phyloP scores from a whole-genome alignment of 2,888 invertebrate genomes.

The Prionchulus punctatus region DNA sequence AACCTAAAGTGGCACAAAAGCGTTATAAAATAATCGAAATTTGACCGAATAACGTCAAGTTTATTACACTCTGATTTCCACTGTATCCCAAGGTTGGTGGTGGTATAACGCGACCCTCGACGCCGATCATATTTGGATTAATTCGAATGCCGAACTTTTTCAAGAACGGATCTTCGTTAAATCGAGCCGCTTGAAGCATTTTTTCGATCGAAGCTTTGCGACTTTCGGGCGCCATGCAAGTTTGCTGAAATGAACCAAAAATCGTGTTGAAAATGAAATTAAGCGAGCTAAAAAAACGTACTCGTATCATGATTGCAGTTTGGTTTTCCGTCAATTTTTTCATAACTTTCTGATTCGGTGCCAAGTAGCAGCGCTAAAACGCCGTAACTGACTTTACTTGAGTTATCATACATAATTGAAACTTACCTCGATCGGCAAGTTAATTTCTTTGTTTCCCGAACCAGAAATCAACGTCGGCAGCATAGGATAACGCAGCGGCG shows the following conservation, averaged over 20 bases:
- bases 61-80: conserved; percentile 5
- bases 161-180: conserved; percentile 9
- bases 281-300: conserved; percentile 1
- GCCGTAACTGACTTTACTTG: neutral
- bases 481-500: neutral
- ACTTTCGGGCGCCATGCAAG: neutral
- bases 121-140: conserved; percentile 10
- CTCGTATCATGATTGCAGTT: conserved; percentile 14
- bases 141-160: conserved; percentile 14
- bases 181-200: conserved; percentile 8
- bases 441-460: neutral
- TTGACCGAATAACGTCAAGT: neutral
- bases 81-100: conserved; percentile 8
- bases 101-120: conserved; percentile 13
- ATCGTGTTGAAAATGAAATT: neutral
- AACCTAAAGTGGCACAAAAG: neutral
- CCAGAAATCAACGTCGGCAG: neutral
- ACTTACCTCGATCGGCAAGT: conserved; percentile 2
- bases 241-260: neutral
- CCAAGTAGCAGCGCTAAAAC: conserved; percentile 9
- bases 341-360: conserved; percentile 11
- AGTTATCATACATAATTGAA: neutral
- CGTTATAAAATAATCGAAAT: neutral
- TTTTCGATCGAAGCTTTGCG: neutral
- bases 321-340: conserved; percentile 13